phyloP scores from a whole-genome alignment of 2,113 vertebrate species.

The Pseudolaguvia tuberculata region DNA sequence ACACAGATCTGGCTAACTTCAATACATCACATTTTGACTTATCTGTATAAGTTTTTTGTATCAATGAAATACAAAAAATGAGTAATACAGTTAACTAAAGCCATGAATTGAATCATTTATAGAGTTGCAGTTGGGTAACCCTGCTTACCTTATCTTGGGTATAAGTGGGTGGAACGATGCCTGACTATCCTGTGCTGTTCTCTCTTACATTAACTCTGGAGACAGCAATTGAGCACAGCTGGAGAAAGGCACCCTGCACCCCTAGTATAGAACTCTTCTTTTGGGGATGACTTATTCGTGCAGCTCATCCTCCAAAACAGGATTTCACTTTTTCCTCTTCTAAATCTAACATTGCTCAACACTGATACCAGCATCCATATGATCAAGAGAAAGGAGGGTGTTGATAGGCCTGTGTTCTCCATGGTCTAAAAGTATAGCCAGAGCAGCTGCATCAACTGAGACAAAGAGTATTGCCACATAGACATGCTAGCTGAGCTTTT shows the following conservation, averaged over 20 bases:
- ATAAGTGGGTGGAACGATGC: slow-evolving; percentile 13
- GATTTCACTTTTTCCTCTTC: slow-evolving; percentile 53
- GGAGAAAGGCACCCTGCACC: slow-evolving; percentile 59
- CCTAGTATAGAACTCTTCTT: slow-evolving; percentile 58
- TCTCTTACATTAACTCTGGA: slow-evolving; percentile 51
- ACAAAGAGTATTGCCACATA: slow-evolving; percentile 34
- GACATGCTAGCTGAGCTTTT: slow-evolving; percentile 30
- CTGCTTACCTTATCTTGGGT: background rate
- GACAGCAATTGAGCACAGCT: slow-evolving; percentile 53
- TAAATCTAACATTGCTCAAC: slow-evolving; percentile 51
- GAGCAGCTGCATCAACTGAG: slow-evolving; percentile 45
- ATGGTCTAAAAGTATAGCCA: slow-evolving; percentile 58
- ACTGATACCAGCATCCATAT: slow-evolving; percentile 61
- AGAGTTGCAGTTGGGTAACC: background rate
- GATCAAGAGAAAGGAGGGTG: slow-evolving; percentile 46
- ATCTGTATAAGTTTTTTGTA: too few species aligned
- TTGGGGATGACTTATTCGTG: slow-evolving; percentile 58
- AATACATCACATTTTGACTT: too few species aligned
- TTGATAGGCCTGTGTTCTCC: slow-evolving; percentile 64
- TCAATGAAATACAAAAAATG: background rate
- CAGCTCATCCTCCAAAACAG: slow-evolving; percentile 56
- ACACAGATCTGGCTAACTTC: too few species aligned
- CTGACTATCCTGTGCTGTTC: slow-evolving; percentile 21
- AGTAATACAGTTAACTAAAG: background rate
- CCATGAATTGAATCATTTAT: slow-evolving; percentile 10